These are phyloP conservation scores for Clarias batrachus DNA, from an alignment of 2,113 vertebrate species.

Conservation along the genomic window DNA sequence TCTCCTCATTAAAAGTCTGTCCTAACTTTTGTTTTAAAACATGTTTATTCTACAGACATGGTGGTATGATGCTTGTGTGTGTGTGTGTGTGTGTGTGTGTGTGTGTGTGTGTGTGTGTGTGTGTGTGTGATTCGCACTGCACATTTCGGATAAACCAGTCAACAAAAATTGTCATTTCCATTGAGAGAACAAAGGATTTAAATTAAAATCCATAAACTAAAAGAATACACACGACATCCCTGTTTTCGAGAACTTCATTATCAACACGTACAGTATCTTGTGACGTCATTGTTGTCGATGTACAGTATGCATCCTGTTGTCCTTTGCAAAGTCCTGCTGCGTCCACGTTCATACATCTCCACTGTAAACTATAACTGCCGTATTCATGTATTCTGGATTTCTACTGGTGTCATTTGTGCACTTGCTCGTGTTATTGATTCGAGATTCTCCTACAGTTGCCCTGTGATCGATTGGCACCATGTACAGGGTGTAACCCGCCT, in stretches of 20 bases:
- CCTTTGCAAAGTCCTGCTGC: not conserved
- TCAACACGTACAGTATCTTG: not conserved
- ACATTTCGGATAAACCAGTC: not conserved
- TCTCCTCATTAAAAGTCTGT: not conserved
- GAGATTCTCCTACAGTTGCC: not conserved
- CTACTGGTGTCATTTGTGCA: not conserved
- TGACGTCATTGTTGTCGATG: not conserved
- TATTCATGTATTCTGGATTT: not conserved
- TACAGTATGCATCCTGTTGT: not conserved
- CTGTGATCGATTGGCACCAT: too few relatives aligned
- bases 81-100: too few relatives aligned
- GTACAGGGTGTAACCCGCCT: too few relatives aligned
- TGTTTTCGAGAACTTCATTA: too few relatives aligned
- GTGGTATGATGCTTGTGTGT: not conserved
- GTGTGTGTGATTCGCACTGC: not conserved
- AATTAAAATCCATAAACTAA: not conserved
- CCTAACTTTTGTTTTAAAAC: not conserved
- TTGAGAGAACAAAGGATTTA: not conserved
- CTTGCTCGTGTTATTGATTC: not conserved
- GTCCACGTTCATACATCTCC: not conserved
- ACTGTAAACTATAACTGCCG: not conserved
- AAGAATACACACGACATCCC: not conserved
- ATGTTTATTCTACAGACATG: not conserved
- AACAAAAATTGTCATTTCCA: not conserved
- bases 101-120: not conserved